Evolutionary conservation across 1,140 invertebrate species (phyloP).

Genomic region (Bombus superbus): DNA sequence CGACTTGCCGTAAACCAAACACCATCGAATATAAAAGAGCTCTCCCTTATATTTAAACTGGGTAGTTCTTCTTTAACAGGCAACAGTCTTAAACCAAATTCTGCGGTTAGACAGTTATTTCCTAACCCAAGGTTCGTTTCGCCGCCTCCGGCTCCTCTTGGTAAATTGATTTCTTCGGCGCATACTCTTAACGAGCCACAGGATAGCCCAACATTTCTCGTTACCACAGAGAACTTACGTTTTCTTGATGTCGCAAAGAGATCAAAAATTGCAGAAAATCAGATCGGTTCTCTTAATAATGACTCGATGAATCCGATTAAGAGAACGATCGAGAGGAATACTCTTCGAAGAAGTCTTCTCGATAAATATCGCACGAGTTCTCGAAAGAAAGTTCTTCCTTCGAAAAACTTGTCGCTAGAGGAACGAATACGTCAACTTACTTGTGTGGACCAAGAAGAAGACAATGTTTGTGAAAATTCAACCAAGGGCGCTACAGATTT

Average conservation of each 20-base stretch:
- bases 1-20: constrained; percentile 14
- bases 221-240: constrained; percentile 86
- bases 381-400: constrained; percentile 79
- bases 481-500: constrained; percentile 51
- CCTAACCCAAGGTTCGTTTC: constrained; percentile 84
- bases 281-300: constrained; percentile 78
- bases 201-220: constrained; percentile 82
- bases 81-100: constrained; percentile 87
- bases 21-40: constrained; percentile 71
- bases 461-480: constrained; percentile 29
- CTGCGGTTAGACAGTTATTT: constrained; percentile 89
- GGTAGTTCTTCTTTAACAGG: constrained; percentile 84
- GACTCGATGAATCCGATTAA: constrained; percentile 85
- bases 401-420: constrained; percentile 85
- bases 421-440: constrained; percentile 92
- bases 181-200: constrained; percentile 66
- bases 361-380: constrained; percentile 83
- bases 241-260: constrained; percentile 87
- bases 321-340: constrained; percentile 89
- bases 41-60: constrained; percentile 85
- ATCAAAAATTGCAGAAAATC: constrained; percentile 78
- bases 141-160: constrained; percentile 82
- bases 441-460: constrained; percentile 90
- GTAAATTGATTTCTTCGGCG: constrained; percentile 64
- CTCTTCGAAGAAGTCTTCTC: constrained; percentile 87